Evolutionary conservation across 2,797 vertebrate genomes (phyloP).

Genomic region (Sparus aurata): DNA sequence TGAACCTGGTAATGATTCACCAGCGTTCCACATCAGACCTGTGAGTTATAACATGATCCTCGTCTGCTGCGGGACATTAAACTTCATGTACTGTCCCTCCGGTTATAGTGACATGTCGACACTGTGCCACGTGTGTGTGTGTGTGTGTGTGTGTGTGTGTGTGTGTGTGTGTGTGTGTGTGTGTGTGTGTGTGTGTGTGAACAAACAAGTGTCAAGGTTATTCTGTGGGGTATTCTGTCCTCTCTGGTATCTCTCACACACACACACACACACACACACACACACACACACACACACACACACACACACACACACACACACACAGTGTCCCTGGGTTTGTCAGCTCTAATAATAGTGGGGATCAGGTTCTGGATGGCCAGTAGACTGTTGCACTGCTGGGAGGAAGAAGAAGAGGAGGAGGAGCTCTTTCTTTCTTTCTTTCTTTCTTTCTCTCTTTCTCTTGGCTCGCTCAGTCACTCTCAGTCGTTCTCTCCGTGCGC

Average conservation of each 20-base stretch:
- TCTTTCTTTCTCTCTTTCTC: not conserved
- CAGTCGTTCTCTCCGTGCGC: not conserved
- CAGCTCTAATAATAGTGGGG: conserved; percentile 80
- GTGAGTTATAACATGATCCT: not conserved
- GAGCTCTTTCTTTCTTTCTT: conserved; percentile 4
- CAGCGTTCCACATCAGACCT: not conserved
- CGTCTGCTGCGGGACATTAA: not conserved
- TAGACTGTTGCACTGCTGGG: conserved; percentile 8
- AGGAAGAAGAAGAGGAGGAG: conserved; percentile 43
- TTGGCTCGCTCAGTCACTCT: conserved; percentile 1
- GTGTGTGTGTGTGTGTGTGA: not conserved
- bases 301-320: conserved; percentile 5
- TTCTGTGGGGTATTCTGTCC: conserved; percentile 50
- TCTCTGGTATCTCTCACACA: conserved; percentile 50
- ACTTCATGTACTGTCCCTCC: not conserved
- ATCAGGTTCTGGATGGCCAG: conserved; percentile 63
- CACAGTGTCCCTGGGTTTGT: conserved; percentile 43
- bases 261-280: conserved; percentile 1
- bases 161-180: conserved; percentile 5
- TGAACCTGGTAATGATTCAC: not conserved
- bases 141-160: conserved; percentile 7
- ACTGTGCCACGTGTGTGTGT: no score
- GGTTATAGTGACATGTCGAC: not conserved
- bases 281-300: not conserved
- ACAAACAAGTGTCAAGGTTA: conserved; percentile 61